phyloP scores from a whole-genome alignment of 2,888 invertebrate species.

The Lithophane leautieri region DNA sequence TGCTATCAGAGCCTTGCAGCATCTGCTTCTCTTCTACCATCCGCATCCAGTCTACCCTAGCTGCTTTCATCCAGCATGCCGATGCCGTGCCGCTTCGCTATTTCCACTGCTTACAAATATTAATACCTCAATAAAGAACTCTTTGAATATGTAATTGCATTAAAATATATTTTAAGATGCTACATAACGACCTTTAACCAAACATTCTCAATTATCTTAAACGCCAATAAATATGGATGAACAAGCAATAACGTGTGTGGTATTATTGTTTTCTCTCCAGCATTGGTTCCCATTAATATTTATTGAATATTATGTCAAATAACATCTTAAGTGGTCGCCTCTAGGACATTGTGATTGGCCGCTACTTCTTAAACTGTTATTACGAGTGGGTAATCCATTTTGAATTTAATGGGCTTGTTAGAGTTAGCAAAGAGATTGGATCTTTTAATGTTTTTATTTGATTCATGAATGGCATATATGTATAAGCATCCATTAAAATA shows the following conservation, averaged over 20 bases:
- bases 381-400: conserved; percentile 33
- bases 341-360: conserved; percentile 29
- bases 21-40: conserved; percentile 14
- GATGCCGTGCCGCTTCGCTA: background rate
- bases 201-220: conserved; percentile 38
- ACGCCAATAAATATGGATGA: conserved; percentile 70
- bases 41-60: conserved; percentile 4
- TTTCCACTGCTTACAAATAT: conserved; percentile 10
- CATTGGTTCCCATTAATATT: conserved; percentile 68
- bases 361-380: conserved; percentile 32
- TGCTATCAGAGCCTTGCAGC: background rate
- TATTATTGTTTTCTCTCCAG: conserved; percentile 67
- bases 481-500: conserved; percentile 33
- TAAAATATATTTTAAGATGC: conserved; percentile 29
- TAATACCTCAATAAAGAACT: conserved; percentile 12
- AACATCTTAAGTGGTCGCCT: conserved; percentile 55
- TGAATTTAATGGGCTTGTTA: conserved; percentile 31
- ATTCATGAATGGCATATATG: conserved; percentile 27
- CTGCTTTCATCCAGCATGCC: conserved; percentile 5
- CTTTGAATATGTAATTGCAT: conserved; percentile 33
- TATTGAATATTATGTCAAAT: conserved; percentile 65
- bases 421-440: conserved; percentile 41
- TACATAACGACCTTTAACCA: conserved; percentile 24
- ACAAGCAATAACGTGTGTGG: conserved; percentile 59
- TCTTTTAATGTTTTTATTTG: conserved; percentile 35